These are phyloP conservation scores for Oryzias curvinotus DNA, from an alignment of 2,113 vertebrate genomes.

Conservation along the genomic window DNA sequence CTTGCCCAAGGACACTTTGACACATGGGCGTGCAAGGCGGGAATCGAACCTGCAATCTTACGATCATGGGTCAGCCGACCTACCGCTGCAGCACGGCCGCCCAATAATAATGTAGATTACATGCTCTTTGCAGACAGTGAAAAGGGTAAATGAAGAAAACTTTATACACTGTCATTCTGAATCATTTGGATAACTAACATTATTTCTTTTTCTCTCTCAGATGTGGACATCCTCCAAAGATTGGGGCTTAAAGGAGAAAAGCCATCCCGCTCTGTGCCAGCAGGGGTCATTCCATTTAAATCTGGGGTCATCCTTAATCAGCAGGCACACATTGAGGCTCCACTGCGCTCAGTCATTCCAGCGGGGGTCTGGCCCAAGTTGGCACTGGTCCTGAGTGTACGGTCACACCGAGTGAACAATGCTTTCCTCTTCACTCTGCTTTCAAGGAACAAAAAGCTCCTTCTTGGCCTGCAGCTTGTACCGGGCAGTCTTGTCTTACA, in stretches of 20 bases:
- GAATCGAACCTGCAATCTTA: too few species aligned
- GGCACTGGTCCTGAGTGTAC: conserved; percentile 88
- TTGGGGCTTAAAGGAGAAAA: conserved; percentile 91
- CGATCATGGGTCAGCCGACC: too few species aligned
- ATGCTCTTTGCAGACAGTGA: neutral
- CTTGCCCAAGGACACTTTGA: too few species aligned
- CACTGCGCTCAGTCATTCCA: conserved; percentile 79
- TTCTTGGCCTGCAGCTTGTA: conserved; percentile 91
- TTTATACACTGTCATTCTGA: conserved; percentile 4
- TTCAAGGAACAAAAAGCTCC: conserved; percentile 83
- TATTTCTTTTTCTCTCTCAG: conserved; percentile 62
- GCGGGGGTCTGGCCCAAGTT: conserved; percentile 79
- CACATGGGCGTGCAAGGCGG: too few species aligned
- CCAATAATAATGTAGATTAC: neutral
- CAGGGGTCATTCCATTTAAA: conserved; percentile 90
- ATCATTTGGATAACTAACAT: conserved; percentile 28
- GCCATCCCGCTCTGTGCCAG: conserved; percentile 77
- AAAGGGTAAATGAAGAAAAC: neutral
- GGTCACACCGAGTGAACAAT: conserved; percentile 92
- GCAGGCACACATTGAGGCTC: conserved; percentile 83
- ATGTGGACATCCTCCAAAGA: conserved; percentile 94
- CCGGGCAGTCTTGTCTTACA: conserved; percentile 86
- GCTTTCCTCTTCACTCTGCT: conserved; percentile 91
- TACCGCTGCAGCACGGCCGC: too few species aligned
- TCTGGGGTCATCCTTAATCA: conserved; percentile 94